Base-by-base conservation (phyloP, 2,888 invertebrate genomes). In the Hirtodrosophila alboralis region DNA sequence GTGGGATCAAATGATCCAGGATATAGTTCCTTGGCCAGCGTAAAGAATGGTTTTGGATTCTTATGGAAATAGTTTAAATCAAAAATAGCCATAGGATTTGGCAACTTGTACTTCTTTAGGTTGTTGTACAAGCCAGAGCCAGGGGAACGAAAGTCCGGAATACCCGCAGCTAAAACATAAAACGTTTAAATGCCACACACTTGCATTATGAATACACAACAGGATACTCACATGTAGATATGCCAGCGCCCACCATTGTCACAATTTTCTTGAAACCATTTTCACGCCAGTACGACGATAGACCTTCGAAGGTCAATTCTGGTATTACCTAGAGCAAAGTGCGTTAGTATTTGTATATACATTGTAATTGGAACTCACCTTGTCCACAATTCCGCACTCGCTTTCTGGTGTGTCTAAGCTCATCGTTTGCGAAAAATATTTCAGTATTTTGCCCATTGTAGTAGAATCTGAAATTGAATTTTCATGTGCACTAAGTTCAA, bases 91-190 rank as follows among this genome's bases (percentile, higher is more conserved):
- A 96, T 95, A 0, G 98, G 98, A 91, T 96, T 93, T 0, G 97
- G 97, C 34, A 99, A 91, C 72, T 98, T 94, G 90, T 97, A 98
- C 88, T 98, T 96, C 77, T 95, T 93, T 37, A 99, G 91, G 89
- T 98, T 98, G 89, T 95, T 93, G 89, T 98, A 99, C 0, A 99
- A 92, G 0, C 98, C 98, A 49, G 96, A 95, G 21, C 95, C 96
- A 0, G 98, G 97, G 13, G 97, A 96, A 14, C 98, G 94, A 89
- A 98, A 98, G 89, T 98, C 98, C 13, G 98, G 98, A 75, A 98
- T 98, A 27, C 98, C 98, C 51, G 90, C 90, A 53, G 90, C 90
- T 90, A 26, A 14, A 4, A 21, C 34, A 41, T 18, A 9, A 3
- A 13, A 26, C 2, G n/a, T 38, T 1, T 38, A 12, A 5, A 6